Base-by-base conservation (phyloP, 2,888 invertebrate genomes). In the Trilocha varians region DNA sequence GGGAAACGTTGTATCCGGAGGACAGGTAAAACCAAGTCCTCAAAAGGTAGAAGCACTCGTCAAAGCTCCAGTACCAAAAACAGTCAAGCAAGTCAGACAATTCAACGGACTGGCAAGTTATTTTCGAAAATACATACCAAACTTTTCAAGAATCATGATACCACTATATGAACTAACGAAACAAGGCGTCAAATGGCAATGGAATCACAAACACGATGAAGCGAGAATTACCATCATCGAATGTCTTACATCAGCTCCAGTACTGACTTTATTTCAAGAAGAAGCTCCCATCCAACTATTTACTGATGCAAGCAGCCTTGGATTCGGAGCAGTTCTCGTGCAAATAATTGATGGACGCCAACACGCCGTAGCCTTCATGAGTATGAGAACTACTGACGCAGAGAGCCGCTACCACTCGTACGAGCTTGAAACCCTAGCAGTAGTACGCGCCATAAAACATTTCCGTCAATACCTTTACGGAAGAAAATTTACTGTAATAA, bases 1-100 rank as follows among this genome's bases (percentile, higher is more conserved):
- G 0, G 61, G 61, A 0, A 54, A 57, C 16, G 38, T 61, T 0
- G 36, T 62, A 3, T n/a, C 38, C 5, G 16, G 53, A 5, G 59
- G 62, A 0, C 42, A 58, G 37, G 56, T 63, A 0, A 16, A 46
- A 1, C 63, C 62, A 0, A 63, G 55, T 17, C 54, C 57, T 1
- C 39, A 38, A 9, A 65, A 60, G 25, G 44, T 60, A 0, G 50
- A 62, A 25, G 62, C 62, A 11, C 36, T 65, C 0, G 11, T 44
- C 0, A 57, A 58, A 36, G 46, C 62, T 1, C 57, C 60, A 0
- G 16, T 52, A 1, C 64, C 61, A 1, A 53, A 32, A 5, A 57
- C 34, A 0, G 50, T 37, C 0, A 58, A 53, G 13, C 56, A 64
- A 25, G 47, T 61, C 0, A 16, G 57, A 9, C 59, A 55, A 15